These are phyloP conservation scores for Lacanobia oleracea DNA, from an alignment of 2,888 invertebrate species.

Conservation along the genomic window DNA sequence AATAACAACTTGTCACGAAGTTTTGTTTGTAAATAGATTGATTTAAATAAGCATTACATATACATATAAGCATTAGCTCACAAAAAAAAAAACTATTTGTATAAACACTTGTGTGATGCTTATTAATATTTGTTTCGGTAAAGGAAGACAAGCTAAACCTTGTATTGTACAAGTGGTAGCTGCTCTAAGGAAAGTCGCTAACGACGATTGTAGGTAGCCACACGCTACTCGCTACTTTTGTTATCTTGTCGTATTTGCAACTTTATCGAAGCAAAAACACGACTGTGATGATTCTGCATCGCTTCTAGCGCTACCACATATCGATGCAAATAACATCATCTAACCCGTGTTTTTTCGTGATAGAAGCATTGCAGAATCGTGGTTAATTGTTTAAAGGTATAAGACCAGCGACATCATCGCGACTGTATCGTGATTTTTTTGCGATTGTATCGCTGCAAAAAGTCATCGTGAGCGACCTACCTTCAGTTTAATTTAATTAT, in stretches of 20 bases:
- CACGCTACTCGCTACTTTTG: too few relatives aligned
- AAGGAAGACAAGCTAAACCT: not conserved
- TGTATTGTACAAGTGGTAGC: too few relatives aligned
- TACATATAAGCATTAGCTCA: too few relatives aligned
- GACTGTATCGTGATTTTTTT: not conserved
- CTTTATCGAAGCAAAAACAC: not conserved
- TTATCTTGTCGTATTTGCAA: not conserved
- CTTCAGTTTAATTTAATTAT: not conserved
- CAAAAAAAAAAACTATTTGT: not conserved
- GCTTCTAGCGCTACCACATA: too few relatives aligned
- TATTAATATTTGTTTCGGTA: not conserved
- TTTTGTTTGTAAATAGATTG: not conserved
- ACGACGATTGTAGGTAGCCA: too few relatives aligned
- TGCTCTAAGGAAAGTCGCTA: too few relatives aligned
- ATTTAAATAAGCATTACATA: too few relatives aligned
- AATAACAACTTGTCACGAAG: not conserved
- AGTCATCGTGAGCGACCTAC: not conserved
- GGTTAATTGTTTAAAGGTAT: not conserved
- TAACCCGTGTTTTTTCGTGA: not conserved
- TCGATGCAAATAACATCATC: too few relatives aligned
- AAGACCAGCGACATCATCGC: not conserved
- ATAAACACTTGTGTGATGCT: not conserved
- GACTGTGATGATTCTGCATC: too few relatives aligned
- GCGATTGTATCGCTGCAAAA: not conserved
- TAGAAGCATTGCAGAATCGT: not conserved